These are phyloP conservation scores for Gephyroberyx darwinii DNA, from an alignment of 2,797 vertebrate genomes.

Conservation along the genomic window DNA sequence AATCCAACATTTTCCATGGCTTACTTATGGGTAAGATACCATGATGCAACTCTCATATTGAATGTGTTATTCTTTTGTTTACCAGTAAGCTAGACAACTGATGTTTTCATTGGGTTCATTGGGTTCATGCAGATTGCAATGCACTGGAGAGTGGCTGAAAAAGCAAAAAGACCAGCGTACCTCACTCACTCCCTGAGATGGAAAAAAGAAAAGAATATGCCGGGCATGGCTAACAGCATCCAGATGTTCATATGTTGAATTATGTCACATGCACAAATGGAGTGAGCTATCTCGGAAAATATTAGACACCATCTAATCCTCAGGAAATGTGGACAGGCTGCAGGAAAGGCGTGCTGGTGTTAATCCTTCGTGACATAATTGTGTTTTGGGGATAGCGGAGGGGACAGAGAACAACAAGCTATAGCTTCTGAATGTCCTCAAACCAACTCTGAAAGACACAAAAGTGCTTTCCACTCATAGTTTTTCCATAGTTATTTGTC, in stretches of 20 bases:
- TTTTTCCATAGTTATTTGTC: constrained; percentile 10
- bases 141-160: not conserved
- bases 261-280: constrained; percentile 72
- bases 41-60: not conserved
- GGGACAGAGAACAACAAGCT: not conserved
- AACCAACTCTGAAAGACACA: not conserved
- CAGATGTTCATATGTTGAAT: constrained; percentile 78
- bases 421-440: constrained; percentile 1
- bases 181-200: constrained; percentile 33
- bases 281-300: constrained; percentile 76
- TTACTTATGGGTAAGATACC: not conserved
- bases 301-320: constrained; percentile 65
- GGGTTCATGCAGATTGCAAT: constrained; percentile 40
- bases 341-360: constrained; percentile 50
- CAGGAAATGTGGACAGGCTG: constrained; percentile 73
- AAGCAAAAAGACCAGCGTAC: constrained; percentile 31
- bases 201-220: constrained; percentile 30
- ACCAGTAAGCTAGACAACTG: constrained; percentile 2
- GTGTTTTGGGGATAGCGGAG: constrained; percentile 28
- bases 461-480: constrained; percentile 1
- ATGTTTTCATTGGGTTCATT: constrained; percentile 17
- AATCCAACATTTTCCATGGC: not conserved
- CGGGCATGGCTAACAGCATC: constrained; percentile 60
- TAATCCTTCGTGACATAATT: constrained; percentile 45
- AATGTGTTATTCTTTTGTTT: not conserved